These are phyloP conservation scores for Orchesella cincta DNA, from an alignment of 1,140 invertebrate species.

Conservation along the genomic window DNA sequence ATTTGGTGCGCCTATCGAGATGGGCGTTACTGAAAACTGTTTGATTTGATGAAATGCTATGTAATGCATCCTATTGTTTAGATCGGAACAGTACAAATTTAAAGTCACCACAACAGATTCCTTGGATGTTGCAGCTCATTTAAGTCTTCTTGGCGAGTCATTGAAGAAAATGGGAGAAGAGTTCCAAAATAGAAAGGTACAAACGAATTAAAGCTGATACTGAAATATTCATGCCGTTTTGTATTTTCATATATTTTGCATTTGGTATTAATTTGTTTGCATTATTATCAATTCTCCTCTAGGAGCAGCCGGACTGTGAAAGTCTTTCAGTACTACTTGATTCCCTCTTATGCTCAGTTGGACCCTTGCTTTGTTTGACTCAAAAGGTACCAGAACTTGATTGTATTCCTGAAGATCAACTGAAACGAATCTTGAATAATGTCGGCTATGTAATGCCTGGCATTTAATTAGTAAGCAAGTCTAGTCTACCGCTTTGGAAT, in stretches of 20 bases:
- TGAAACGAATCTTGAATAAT: constrained; percentile 83
- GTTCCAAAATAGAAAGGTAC: constrained; percentile 85
- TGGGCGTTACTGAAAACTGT: no score
- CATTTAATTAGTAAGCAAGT: no score
- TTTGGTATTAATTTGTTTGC: constrained; percentile 1
- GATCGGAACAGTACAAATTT: background rate
- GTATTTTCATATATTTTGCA: background rate
- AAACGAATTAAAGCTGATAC: constrained; percentile 20
- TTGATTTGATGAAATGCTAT: no score
- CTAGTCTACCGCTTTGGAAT: no score
- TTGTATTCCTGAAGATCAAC: constrained; percentile 68
- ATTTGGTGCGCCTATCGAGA: no score
- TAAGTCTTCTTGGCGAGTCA: constrained; percentile 89
- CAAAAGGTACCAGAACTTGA: constrained; percentile 76
- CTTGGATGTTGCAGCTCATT: constrained; percentile 87
- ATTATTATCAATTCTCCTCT: constrained; percentile 52
- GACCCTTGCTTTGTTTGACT: constrained; percentile 83
- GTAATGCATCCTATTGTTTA: no score
- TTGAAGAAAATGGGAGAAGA: constrained; percentile 88
- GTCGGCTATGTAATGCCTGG: constrained; percentile 97
- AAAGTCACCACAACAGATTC: constrained; percentile 68
- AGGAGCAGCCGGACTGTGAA: constrained; percentile 91
- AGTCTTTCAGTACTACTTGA: constrained; percentile 92
- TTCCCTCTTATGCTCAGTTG: constrained; percentile 88
- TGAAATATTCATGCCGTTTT: background rate